Evolutionary conservation across 2,113 vertebrate species (phyloP).

Genomic region (Corythaixoides concolor): DNA sequence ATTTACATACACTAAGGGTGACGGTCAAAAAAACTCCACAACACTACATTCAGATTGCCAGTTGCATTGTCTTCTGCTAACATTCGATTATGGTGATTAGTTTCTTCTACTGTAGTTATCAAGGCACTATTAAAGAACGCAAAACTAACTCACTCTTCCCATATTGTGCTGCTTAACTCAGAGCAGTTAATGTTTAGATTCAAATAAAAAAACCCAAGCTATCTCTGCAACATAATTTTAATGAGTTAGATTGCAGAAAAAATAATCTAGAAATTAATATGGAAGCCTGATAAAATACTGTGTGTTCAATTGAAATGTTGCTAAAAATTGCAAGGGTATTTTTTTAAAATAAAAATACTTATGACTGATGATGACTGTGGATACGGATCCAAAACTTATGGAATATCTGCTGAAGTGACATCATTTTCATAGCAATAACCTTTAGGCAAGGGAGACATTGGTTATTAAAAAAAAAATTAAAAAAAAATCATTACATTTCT

Average conservation of each 20-base stretch:
- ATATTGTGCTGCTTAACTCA: not conserved
- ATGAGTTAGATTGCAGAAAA: not conserved
- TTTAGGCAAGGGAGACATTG: not conserved
- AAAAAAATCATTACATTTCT: not conserved
- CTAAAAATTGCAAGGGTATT: not conserved
- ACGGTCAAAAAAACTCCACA: not conserved
- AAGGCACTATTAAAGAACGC: not conserved
- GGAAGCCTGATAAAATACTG: not conserved
- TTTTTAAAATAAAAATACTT: not conserved
- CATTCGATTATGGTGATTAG: not conserved
- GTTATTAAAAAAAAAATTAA: not conserved
- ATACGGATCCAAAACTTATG: not conserved
- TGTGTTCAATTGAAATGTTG: not conserved
- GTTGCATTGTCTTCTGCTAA: not conserved
- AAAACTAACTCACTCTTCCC: not conserved
- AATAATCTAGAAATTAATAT: not conserved
- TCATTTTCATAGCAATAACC: not conserved
- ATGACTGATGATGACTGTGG: not conserved
- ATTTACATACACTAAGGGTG: not conserved
- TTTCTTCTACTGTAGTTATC: not conserved
- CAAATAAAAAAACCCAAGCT: not conserved
- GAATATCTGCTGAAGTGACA: not conserved
- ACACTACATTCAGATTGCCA: not conserved
- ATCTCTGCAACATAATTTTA: not conserved
- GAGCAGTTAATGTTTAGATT: not conserved